A percentile compares a stretch with the other conserved stretches of the same genome.
phyloP scores from a whole-genome alignment of 2,888 invertebrate genomes.

The Drosophila prolongata region DNA sequence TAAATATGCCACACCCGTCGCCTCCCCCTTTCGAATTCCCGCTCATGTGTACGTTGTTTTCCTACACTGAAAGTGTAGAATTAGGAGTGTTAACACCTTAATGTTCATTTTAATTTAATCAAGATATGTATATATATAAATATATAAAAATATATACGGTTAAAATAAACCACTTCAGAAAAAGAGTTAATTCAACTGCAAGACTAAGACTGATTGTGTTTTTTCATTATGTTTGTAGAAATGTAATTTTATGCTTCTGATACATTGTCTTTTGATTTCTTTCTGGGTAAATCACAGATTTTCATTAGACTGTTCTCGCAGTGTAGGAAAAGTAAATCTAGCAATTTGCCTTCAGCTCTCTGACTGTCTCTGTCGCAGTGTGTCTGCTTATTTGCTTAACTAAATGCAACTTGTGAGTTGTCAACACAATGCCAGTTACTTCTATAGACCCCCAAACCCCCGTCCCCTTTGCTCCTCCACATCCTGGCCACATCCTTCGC shows the following conservation, averaged over 20 bases:
- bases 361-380: slow-evolving; percentile 22
- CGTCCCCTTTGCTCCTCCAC: background rate
- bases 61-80: slow-evolving; percentile 10
- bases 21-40: background rate
- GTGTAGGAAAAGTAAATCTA: slow-evolving; percentile 39
- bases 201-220: no score
- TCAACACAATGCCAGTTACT: slow-evolving; percentile 62
- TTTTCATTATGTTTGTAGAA: no score
- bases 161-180: no score
- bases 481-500: slow-evolving; percentile 13
- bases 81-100: no score
- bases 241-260: no score
- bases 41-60: slow-evolving; percentile 16
- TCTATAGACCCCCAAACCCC: background rate
- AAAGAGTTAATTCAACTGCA: no score
- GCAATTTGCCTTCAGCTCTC: slow-evolving; percentile 49
- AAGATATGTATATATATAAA: no score
- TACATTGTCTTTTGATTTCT: no score
- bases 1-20: slow-evolving; percentile 44
- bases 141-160: no score
- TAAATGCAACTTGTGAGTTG: slow-evolving; percentile 79
- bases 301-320: background rate
- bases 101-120: background rate
- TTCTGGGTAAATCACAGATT: no score
- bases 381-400: slow-evolving; percentile 71